phyloP scores from a whole-genome alignment of 2,797 vertebrate genomes.

The Pyrocephalus nanus region DNA sequence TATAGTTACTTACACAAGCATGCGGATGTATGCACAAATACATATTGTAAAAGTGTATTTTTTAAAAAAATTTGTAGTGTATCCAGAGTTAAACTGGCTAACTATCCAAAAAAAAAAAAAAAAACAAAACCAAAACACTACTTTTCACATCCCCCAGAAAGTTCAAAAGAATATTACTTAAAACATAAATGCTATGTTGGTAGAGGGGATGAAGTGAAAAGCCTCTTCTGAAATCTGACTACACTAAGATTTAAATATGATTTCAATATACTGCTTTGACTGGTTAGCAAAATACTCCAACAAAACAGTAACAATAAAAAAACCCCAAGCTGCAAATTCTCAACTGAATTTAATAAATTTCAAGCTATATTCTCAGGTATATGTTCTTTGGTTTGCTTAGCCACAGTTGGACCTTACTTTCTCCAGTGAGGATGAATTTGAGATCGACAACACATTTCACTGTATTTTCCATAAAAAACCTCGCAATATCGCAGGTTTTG shows the following conservation, averaged over 20 bases:
- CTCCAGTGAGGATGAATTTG: not conserved
- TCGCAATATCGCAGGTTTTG: not conserved
- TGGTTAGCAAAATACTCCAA: not conserved
- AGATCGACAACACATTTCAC: not conserved
- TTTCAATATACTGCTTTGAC: not conserved
- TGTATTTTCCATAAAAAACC: not conserved
- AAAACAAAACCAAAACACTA: not conserved
- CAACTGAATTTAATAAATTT: not conserved
- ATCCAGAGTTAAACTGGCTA: not conserved
- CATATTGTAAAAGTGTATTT: not conserved
- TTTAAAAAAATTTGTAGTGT: not conserved
- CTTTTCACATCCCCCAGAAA: not conserved
- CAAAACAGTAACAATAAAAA: not conserved
- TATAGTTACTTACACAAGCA: not conserved
- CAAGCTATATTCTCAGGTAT: not conserved
- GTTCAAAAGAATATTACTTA: not conserved
- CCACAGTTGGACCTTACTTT: not conserved
- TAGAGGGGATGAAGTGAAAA: not conserved
- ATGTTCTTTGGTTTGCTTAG: not conserved
- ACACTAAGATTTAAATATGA: not conserved
- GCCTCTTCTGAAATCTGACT: not conserved
- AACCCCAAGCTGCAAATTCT: not conserved
- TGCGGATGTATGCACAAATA: fast-evolving
- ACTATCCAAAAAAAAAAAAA: not conserved
- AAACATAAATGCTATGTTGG: not conserved